phyloP scores from a whole-genome alignment of 2,888 invertebrate genomes.

The Andricus curvator region DNA sequence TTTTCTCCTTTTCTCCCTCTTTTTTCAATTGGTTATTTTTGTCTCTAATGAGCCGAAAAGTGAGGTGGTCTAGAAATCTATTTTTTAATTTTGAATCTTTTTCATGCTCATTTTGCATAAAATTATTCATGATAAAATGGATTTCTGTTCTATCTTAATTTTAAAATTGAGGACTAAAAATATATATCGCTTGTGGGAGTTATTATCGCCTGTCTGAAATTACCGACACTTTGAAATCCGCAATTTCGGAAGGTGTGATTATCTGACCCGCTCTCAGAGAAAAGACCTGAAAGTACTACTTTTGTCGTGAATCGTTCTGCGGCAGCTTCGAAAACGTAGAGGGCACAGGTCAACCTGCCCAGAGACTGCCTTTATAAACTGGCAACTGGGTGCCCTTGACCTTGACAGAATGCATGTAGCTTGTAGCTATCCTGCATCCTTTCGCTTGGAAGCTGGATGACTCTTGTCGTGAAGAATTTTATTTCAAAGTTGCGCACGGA shows the following conservation, averaged over 20 bases:
- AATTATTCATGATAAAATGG: too few relatives aligned
- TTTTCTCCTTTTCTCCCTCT: too few relatives aligned
- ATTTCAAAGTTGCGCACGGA: constrained; percentile 24
- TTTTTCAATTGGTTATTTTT: too few relatives aligned
- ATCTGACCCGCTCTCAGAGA: neutral
- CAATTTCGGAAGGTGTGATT: constrained; percentile 11
- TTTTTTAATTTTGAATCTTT: too few relatives aligned
- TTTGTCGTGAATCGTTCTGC: constrained; percentile 14
- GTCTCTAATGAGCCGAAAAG: too few relatives aligned
- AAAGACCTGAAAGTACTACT: constrained; percentile 10
- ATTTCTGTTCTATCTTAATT: too few relatives aligned
- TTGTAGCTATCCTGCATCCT: constrained; percentile 25
- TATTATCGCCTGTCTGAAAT: neutral
- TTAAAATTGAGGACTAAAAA: too few relatives aligned
- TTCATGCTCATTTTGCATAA: too few relatives aligned
- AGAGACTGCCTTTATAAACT: constrained; percentile 33
- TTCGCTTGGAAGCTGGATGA: constrained; percentile 36
- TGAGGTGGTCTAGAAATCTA: too few relatives aligned
- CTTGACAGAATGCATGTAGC: constrained; percentile 31
- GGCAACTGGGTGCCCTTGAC: constrained; percentile 38
- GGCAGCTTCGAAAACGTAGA: constrained; percentile 14
- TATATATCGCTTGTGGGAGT: neutral
- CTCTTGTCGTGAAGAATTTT: constrained; percentile 32
- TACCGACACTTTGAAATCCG: neutral
- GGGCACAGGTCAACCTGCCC: constrained; percentile 37